Evolutionary conservation across 2,797 vertebrate species (phyloP), one percentile per base, ranked within the genome.

Genomic region (Diglossa cyanea): DNA sequence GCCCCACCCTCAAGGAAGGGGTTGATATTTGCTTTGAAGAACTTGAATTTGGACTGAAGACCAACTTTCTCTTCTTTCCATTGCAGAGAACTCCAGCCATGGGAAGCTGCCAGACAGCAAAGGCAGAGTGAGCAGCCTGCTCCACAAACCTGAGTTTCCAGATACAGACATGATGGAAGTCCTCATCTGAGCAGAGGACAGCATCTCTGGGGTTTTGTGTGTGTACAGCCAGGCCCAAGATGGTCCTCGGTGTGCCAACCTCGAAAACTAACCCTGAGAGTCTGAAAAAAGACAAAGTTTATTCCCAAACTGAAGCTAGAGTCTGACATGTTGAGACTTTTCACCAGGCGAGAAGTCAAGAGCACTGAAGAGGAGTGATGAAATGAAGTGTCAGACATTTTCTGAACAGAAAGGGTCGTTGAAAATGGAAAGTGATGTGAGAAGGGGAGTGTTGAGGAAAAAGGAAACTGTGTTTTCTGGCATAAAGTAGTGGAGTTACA

Each of bases 121-220:
- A 95, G 96, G 97, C 84, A 96, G 97, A 8, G 86, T 97, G 62
- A 97, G 97, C 97, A 97, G 94, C 89, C 88, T 97, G 75, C 94
- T 97, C 50, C 98, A 98, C 92, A 98, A 98, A 94, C 94, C 97
- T 0, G 98, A 98, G 88, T 98, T 98, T 83, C 98, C 98, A 1
- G 98, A 98, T 3, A 89, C 96, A 1, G 98, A 98, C 86, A 97
- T 98, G 96, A 97, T 98, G 98, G 98, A 98, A 84, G 98, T 98
- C 42, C 98, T 98, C 80, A 98, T 98, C 92, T 98, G 95, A 97
- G 80, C 28, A 74, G 19, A 42, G n/a, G 44, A 47, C 4, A 9
- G 20, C 9, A 13, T 50, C 74, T 30, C 55, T 30, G 12, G 17
- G 65, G n/a, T 88, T 89, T 66, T 7, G 1, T 45, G 44, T 86